phyloP scores from a whole-genome alignment of 2,888 invertebrate genomes.

The Habrosyne pyritoides region DNA sequence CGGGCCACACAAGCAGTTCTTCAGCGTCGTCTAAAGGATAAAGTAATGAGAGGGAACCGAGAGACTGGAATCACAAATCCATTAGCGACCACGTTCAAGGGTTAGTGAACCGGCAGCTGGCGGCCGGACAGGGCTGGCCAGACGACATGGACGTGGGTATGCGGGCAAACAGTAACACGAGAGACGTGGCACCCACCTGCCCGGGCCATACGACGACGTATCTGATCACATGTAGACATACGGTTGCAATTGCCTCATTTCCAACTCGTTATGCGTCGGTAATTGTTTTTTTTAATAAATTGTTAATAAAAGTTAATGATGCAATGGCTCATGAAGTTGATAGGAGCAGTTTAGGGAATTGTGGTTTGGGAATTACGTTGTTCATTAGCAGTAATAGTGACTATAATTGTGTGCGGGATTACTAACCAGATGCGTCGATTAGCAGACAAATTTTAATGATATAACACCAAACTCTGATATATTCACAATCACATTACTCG shows the following conservation, averaged over 20 bases:
- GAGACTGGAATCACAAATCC: conserved; percentile 42
- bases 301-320: background rate
- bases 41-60: conserved; percentile 10
- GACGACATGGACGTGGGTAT: conserved; percentile 32
- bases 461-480: background rate
- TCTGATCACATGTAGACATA: conserved; percentile 16
- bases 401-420: too few species aligned
- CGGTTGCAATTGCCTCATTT: conserved; percentile 3
- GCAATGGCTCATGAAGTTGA: background rate
- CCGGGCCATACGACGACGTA: conserved; percentile 7
- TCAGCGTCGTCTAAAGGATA: background rate
- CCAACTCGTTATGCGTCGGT: background rate
- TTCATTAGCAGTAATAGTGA: background rate
- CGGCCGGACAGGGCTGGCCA: conserved; percentile 16
- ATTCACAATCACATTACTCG: too few species aligned
- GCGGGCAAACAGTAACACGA: conserved; percentile 42
- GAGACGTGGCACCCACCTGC: conserved; percentile 18
- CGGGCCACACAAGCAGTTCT: background rate
- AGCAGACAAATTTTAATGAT: background rate
- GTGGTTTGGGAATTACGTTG: background rate
- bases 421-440: too few species aligned
- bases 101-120: conserved; percentile 72
- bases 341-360: background rate
- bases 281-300: background rate
- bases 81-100: conserved; percentile 51